Conservation (phyloP, 2,888 invertebrate genomes). For the Trachelus iudaicus region DNA sequence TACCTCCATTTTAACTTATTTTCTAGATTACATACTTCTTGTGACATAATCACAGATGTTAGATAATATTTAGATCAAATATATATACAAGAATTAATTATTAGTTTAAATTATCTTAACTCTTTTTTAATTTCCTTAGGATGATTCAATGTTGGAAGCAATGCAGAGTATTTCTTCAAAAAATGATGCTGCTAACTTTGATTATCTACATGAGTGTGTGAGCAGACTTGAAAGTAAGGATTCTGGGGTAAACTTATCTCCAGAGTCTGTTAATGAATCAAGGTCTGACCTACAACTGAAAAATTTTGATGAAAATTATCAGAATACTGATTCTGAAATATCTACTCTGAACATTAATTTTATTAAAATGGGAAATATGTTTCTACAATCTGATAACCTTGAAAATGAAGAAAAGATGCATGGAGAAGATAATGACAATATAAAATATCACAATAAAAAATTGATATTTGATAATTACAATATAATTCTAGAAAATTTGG, state of each 20-base stretch:
- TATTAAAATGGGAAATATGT: conserved; percentile 34
- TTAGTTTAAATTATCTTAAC: neutral
- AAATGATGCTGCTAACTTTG: conserved; percentile 25
- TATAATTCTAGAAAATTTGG: neutral
- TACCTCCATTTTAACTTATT: neutral
- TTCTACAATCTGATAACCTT: conserved; percentile 1
- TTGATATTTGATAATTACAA: conserved; percentile 9
- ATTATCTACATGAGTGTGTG: conserved; percentile 39
- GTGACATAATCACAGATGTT: neutral
- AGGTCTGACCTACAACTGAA: conserved; percentile 27
- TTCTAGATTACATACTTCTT: neutral
- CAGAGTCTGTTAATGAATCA: conserved; percentile 23
- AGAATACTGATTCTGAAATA: conserved; percentile 27
- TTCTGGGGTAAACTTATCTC: conserved; percentile 29
- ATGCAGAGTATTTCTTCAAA: conserved; percentile 27
- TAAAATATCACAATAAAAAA: neutral
- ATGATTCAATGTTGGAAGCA: conserved; percentile 27
- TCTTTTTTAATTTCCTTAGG: conserved; percentile 13
- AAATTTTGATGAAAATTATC: conserved; percentile 22
- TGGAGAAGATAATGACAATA: conserved; percentile 1
- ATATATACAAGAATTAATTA: neutral
- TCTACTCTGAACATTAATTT: conserved; percentile 32
- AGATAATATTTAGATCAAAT: neutral
- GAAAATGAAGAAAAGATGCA: neutral
- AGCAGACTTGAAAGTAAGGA: conserved; percentile 39